Evolutionary conservation across 2,113 vertebrate genomes (phyloP).

Genomic region (Lophotis ruficrista): DNA sequence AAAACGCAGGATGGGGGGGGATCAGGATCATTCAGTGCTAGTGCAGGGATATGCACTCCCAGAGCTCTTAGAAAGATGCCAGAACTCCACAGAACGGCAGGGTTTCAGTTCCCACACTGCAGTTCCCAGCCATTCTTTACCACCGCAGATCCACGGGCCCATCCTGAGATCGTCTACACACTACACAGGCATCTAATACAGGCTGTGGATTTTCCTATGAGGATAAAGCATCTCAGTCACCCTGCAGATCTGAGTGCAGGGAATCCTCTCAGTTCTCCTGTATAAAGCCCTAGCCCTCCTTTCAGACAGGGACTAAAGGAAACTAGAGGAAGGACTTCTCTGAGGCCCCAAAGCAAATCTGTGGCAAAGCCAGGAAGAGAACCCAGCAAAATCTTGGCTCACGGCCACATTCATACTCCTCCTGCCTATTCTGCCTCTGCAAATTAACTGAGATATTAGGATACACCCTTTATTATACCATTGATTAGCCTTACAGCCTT

Average conservation of each 20-base stretch:
- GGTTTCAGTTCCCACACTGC: neutral
- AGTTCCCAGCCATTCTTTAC: neutral
- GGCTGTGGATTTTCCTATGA: neutral
- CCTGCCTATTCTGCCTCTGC: slow-evolving; percentile 10
- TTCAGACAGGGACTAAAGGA: neutral
- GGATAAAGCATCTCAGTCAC: neutral
- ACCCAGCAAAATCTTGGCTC: neutral
- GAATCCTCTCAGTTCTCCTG: neutral
- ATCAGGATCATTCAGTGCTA: neutral
- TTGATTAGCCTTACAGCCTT: slow-evolving; percentile 31
- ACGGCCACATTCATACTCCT: neutral
- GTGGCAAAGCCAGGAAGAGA: neutral
- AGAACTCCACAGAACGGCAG: neutral
- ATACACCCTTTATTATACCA: slow-evolving; percentile 46
- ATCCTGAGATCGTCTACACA: neutral
- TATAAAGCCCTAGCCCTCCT: neutral
- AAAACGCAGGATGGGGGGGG: neutral
- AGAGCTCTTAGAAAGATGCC: neutral
- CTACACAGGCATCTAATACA: neutral
- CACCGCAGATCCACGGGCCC: neutral
- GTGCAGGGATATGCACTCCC: neutral
- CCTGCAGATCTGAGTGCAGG: neutral
- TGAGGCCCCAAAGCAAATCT: neutral
- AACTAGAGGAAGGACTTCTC: neutral
- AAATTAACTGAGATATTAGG: slow-evolving; percentile 36